Percentiles rank a stretch among this genome's conserved stretches.
phyloP scores from a whole-genome alignment of 2,888 invertebrate species.

The Allophyes oxyacanthae region DNA sequence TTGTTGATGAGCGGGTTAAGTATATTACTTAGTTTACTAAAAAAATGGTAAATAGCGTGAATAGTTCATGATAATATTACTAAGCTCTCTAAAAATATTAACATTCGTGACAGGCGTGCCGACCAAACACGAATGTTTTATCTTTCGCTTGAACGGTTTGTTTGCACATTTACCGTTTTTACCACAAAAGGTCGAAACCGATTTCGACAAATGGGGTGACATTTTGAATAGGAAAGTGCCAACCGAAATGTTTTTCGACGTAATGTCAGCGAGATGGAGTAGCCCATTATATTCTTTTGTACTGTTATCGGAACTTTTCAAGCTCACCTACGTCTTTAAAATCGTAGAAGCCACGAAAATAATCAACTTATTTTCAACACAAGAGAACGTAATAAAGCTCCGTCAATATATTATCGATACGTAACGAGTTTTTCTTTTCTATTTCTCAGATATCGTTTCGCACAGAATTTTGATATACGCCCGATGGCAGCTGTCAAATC shows the following conservation, averaged over 20 bases:
- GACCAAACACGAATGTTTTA: slow-evolving; percentile 2
- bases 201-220: slow-evolving; percentile 15
- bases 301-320: background rate
- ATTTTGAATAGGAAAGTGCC: slow-evolving; percentile 17
- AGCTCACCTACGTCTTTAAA: no score
- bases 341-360: no score
- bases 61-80: no score
- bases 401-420: slow-evolving; percentile 22
- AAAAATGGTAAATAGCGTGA: background rate
- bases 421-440: slow-evolving; percentile 43
- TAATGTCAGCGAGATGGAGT: slow-evolving; percentile 3
- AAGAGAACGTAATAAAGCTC: slow-evolving; percentile 17
- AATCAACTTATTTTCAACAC: background rate
- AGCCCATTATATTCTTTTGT: background rate
- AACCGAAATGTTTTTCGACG: slow-evolving; percentile 11
- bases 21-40: slow-evolving; percentile 2
- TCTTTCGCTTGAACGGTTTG: slow-evolving; percentile 4
- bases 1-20: slow-evolving; percentile 12
- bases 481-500: slow-evolving; percentile 54
- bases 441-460: slow-evolving; percentile 24
- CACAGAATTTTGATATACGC: slow-evolving; percentile 42
- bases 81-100: slow-evolving; percentile 1
- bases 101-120: slow-evolving; percentile 11
- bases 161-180: slow-evolving; percentile 20
- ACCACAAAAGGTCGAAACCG: slow-evolving; percentile 8